Evolutionary conservation across 2,797 vertebrate species (phyloP).

Genomic region (Ficedula albicollis): DNA sequence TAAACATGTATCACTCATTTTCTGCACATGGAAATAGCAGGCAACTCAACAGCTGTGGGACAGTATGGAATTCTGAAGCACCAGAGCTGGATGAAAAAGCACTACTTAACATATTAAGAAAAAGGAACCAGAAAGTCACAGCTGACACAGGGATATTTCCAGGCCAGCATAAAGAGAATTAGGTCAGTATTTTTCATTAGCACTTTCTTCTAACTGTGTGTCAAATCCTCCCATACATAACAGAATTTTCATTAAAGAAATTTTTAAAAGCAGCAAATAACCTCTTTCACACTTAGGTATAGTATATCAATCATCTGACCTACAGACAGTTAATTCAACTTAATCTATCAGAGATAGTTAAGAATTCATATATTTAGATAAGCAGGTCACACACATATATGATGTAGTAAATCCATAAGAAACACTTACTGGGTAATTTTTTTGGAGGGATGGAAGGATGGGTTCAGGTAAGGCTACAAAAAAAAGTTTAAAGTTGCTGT

Average conservation of each 20-base stretch:
- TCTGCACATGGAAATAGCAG: background rate
- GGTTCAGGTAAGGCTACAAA: conserved; percentile 88
- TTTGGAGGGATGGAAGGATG: conserved; percentile 93
- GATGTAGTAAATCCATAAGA: conserved; percentile 71
- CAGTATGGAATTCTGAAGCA: background rate
- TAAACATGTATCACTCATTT: background rate
- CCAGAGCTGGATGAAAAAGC: background rate
- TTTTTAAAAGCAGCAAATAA: background rate
- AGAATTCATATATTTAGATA: conserved; percentile 42
- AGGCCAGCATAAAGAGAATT: background rate
- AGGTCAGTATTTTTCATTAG: background rate
- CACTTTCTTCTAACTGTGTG: background rate
- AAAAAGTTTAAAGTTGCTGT: conserved; percentile 74
- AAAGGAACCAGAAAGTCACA: background rate
- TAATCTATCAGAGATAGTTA: conserved; percentile 19
- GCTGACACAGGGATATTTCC: background rate
- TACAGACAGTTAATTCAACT: background rate
- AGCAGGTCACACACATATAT: conserved; percentile 50
- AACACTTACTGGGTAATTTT: conserved; percentile 91
- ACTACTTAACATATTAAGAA: background rate
- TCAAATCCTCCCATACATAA: background rate
- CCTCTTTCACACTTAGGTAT: background rate
- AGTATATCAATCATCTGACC: background rate
- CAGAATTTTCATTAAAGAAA: background rate
- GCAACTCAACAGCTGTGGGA: background rate